Base-by-base conservation (phyloP, 2,888 invertebrate species). In the Ceraclea dissimilis region DNA sequence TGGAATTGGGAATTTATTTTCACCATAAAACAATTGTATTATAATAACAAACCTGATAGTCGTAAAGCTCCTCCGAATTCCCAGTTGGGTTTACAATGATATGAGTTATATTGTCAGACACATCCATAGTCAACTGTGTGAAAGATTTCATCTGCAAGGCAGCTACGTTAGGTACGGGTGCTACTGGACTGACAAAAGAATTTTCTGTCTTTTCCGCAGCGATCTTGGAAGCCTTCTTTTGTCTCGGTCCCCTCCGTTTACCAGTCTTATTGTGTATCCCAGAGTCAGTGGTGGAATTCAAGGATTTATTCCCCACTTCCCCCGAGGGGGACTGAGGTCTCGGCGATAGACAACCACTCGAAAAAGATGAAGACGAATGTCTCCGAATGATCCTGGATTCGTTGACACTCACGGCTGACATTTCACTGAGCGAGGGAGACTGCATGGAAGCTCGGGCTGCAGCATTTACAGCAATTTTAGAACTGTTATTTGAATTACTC, bases 321-420 rank as follows among this genome's bases (percentile, higher is more conserved):
- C 44, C 53, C 11, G 46, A 13, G 5, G 61, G 61, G n/a, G 61
- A 60, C 52, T 57, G 56, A 2, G 61, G 59, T 44, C 60, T 50
- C 21, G 83, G 81, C 65, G 85, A 85, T 71, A 81, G 78, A 13
- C 85, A 82, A 2, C 81, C 80, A 66, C 86, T 86, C 0, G 88
- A 88, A 67, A 87, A 88, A 0, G 89, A 89, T 68, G 89, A 90
- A 48, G 90, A 90, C 2, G 91, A 91, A 66, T 91, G 88, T 17
- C 91, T 78, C 39, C 90, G 78, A 65, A 91, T 85, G 56, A 92
- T 90, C 65, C 89, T 82, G 1, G 91, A 89, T 53, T 85, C 86
- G 67, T 90, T 90, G 1, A 86, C 86, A 65, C 49, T 49, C 48
- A 78, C 75, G 62, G 80, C 78, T 70, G 79, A 84, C 52, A 82